phyloP scores from a whole-genome alignment of 2,113 vertebrate genomes.

The Donacobius atricapilla region DNA sequence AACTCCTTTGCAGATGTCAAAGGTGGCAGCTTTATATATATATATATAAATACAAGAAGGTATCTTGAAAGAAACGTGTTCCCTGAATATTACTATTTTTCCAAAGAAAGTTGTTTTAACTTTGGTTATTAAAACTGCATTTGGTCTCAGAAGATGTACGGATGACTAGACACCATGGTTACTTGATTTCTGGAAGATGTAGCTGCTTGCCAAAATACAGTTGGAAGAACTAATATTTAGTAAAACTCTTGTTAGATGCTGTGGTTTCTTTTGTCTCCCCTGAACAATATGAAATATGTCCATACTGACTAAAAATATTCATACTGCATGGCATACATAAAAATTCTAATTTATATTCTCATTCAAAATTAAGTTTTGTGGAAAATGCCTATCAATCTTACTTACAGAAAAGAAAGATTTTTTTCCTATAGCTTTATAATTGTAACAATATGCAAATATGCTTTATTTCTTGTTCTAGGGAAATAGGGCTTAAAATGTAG shows the following conservation, averaged over 20 bases:
- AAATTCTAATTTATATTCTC: constrained; percentile 39
- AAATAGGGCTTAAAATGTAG: constrained; percentile 59
- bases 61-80: not conserved
- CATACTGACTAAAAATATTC: constrained; percentile 39
- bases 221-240: not conserved
- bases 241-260: not conserved
- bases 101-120: not conserved
- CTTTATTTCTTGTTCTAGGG: constrained; percentile 60
- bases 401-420: constrained; percentile 65
- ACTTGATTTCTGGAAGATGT: constrained; percentile 24
- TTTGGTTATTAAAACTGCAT: not conserved
- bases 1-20: not conserved
- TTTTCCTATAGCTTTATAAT: constrained; percentile 56
- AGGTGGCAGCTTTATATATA: not conserved
- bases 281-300: not conserved
- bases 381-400: constrained; percentile 61
- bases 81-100: not conserved
- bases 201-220: not conserved
- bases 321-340: not conserved
- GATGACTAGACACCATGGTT: not conserved
- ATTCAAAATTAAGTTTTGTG: constrained; percentile 64
- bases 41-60: not conserved
- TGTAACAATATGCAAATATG: constrained; percentile 54
- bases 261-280: not conserved
- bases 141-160: not conserved